Base-by-base conservation (phyloP, 2,888 invertebrate genomes). In the Eucriotettix oculatus region DNA sequence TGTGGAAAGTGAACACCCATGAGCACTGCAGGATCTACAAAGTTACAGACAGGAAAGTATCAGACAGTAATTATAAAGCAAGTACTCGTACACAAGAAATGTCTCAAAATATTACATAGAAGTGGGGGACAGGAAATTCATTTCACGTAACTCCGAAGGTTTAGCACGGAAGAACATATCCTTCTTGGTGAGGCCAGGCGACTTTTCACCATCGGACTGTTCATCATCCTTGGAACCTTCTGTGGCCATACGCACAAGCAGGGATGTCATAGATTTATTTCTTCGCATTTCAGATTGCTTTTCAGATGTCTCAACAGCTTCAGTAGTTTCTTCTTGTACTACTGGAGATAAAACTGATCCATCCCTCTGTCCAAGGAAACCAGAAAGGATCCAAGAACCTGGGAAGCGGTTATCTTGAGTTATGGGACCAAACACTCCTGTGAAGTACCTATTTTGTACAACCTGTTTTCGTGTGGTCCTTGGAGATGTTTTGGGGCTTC, bases 41-140 rank as follows among this genome's bases (percentile, higher is more conserved):
- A 29, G 29, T 5, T 29, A 29, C 29, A 29, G 29, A 29, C 29
- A 29, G 29, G 29, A 29, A 29, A 29, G 29, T 29, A 29, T 29
- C 7, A 7, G 29, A 29, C 29, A 29, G 7, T 29, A 29, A 29
- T 7, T 5, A 29, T 2, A 29, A 29, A 29, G 29, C 29, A 5
- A 29, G 29, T 29, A 29, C 29, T 29, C 29, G 2, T 29, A 29
- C 2, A 29, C 29, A 29, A 29, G 29, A 29, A 29, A 29, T 29
- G 29, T 29, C 29, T 29, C 7, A 29, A 29, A 29, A 29, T 29
- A 29, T 55, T 16, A 89, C 88, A 88, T 88, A 1, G 88, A 88
- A 10, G 88, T 88, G 0, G 89, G 89, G 10, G 88, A 86, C 87
- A 87, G 88, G 74, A 88, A 89, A 72, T 89, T 89, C 84, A 89